Evolutionary conservation across 2,888 invertebrate genomes (phyloP).

Genomic region (Drosophila meridiana): DNA sequence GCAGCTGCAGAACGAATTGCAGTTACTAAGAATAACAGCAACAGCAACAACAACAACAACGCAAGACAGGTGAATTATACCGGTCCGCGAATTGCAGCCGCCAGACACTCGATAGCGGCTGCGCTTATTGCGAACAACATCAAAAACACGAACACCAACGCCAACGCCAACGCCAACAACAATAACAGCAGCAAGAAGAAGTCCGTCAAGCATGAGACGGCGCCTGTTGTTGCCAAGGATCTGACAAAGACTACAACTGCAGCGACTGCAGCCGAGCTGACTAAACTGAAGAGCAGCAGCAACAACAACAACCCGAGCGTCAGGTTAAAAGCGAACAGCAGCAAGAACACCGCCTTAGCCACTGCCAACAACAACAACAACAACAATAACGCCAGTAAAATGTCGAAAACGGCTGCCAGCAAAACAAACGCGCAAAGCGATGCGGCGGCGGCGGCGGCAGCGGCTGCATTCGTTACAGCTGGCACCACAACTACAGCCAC

Average conservation of each 20-base stretch:
- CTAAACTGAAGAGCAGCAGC: slow-evolving; percentile 45
- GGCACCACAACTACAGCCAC: slow-evolving; percentile 47
- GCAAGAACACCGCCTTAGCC: slow-evolving; percentile 55
- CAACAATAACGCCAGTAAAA: slow-evolving; percentile 78
- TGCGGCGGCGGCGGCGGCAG: slow-evolving; percentile 36
- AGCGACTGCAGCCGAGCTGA: slow-evolving; percentile 34
- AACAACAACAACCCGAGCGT: slow-evolving; percentile 49
- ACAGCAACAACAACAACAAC: slow-evolving; percentile 62
- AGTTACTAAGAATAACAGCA: slow-evolving; percentile 41
- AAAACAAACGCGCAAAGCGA: slow-evolving; percentile 53
- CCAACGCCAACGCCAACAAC: background rate
- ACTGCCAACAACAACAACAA: slow-evolving; percentile 55
- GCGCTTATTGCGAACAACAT: slow-evolving; percentile 70
- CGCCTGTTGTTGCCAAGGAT: slow-evolving; percentile 45
- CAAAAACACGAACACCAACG: slow-evolving; percentile 51
- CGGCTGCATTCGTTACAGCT: slow-evolving; percentile 66
- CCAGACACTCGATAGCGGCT: slow-evolving; percentile 66
- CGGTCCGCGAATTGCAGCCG: slow-evolving; percentile 63
- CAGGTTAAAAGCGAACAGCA: slow-evolving; percentile 73
- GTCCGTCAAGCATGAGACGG: slow-evolving; percentile 54
- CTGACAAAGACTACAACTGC: slow-evolving; percentile 54
- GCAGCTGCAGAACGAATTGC: slow-evolving; percentile 45
- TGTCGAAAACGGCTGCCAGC: slow-evolving; percentile 77
- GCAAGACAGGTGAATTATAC: slow-evolving; percentile 64
- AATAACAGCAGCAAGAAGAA: slow-evolving; percentile 31